These are phyloP conservation scores for Sicus ferrugineus DNA, from an alignment of 2,888 invertebrate genomes.

Conservation along the genomic window DNA sequence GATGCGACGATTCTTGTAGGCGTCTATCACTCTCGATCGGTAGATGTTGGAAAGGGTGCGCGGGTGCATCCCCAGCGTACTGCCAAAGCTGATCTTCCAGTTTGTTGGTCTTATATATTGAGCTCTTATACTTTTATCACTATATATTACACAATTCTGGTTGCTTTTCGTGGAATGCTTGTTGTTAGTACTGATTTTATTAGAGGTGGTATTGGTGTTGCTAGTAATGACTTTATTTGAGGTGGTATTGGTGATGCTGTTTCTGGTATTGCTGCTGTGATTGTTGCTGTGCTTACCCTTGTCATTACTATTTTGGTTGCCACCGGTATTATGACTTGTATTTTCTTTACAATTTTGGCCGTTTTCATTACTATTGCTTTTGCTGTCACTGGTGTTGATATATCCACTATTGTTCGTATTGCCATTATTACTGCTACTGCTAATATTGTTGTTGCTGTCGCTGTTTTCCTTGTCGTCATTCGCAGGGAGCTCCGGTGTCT, in stretches of 20 bases:
- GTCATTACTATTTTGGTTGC: not conserved
- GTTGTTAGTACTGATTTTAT: no score
- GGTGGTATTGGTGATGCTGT: not conserved
- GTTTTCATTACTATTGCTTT: not conserved
- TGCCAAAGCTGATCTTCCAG: slow-evolving; percentile 44
- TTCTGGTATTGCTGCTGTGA: not conserved
- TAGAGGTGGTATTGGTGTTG: not conserved
- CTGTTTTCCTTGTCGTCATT: not conserved
- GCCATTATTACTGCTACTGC: not conserved
- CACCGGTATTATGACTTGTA: not conserved
- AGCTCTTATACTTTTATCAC: not conserved
- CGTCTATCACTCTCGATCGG: slow-evolving; percentile 54
- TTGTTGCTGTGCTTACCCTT: not conserved
- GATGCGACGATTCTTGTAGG: slow-evolving; percentile 57
- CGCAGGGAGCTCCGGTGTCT: slow-evolving; percentile 12
- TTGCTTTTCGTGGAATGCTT: slow-evolving; percentile 37
- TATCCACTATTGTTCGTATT: not conserved
- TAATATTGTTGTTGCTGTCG: not conserved
- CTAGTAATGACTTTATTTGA: not conserved
- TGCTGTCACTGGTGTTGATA: not conserved
- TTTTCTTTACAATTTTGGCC: not conserved
- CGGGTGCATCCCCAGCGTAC: slow-evolving; percentile 59
- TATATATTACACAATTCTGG: slow-evolving; percentile 2
- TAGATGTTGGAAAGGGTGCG: slow-evolving; percentile 58
- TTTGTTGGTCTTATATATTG: slow-evolving; percentile 26